These are phyloP conservation scores for Molossus molossus DNA, from an alignment of 2,797 vertebrate genomes.

Conservation along the genomic window DNA sequence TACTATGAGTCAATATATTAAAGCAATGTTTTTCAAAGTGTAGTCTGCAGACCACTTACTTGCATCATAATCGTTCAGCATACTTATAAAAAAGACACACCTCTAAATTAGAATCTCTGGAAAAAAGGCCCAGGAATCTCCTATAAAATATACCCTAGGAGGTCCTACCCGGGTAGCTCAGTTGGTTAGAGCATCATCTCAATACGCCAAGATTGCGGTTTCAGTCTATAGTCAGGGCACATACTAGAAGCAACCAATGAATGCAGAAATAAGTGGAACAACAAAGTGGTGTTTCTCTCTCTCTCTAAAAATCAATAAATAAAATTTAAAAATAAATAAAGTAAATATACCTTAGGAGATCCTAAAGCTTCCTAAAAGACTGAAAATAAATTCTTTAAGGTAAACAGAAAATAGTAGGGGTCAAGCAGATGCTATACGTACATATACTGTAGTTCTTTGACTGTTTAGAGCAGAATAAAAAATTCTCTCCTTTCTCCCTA, in stretches of 20 bases:
- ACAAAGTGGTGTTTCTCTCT: neutral
- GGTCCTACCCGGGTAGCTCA: neutral
- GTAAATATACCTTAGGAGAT: slow-evolving; percentile 19
- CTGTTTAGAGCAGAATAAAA: slow-evolving; percentile 63
- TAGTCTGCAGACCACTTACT: slow-evolving; percentile 8
- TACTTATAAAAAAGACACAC: slow-evolving; percentile 47
- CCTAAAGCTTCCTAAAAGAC: slow-evolving; percentile 26
- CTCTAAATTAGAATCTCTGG: slow-evolving; percentile 58
- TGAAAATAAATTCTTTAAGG: slow-evolving; percentile 55
- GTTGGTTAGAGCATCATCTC: neutral
- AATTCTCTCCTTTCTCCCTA: neutral
- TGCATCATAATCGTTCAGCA: slow-evolving; percentile 31
- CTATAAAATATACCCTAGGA: neutral
- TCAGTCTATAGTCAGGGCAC: neutral
- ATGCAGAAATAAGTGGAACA: neutral
- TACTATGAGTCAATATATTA: slow-evolving; percentile 48
- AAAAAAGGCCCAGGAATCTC: neutral
- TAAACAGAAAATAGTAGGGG: slow-evolving; percentile 11
- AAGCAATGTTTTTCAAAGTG: slow-evolving; percentile 31
- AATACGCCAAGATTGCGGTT: neutral
- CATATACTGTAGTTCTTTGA: neutral
- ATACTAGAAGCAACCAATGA: neutral
- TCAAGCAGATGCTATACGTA: slow-evolving; percentile 2
- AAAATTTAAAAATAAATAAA: neutral
- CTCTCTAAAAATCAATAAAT: neutral